A percentile compares a stretch with the other conserved stretches of the same genome.
Conservation (phyloP, 2,888 invertebrate species). For the Tachystola acroxantha region DNA sequence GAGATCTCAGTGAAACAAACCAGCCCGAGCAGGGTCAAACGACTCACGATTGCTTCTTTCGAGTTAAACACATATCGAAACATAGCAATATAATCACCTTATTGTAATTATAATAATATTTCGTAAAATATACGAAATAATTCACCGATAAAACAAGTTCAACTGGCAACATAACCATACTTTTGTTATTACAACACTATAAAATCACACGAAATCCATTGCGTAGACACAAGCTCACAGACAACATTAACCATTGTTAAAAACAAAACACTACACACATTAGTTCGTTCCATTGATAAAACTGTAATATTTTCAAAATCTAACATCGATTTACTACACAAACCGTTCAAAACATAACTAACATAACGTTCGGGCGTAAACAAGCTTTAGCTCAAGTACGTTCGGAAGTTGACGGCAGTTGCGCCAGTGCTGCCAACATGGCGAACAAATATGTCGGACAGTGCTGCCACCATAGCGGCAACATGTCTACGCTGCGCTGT, state of each 20-base stretch:
- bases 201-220: slow-evolving; percentile 19
- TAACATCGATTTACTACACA: slow-evolving; percentile 24
- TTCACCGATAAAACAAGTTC: slow-evolving; percentile 13
- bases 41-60: slow-evolving; percentile 19
- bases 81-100: neutral
- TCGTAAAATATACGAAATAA: neutral
- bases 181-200: slow-evolving; percentile 45
- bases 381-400: slow-evolving; percentile 42
- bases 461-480: neutral
- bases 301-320: slow-evolving; percentile 20
- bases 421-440: slow-evolving; percentile 36
- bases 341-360: slow-evolving; percentile 63
- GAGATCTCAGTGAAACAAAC: slow-evolving; percentile 20
- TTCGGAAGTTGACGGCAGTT: slow-evolving; percentile 44
- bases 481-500: slow-evolving; percentile 1
- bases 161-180: slow-evolving; percentile 64
- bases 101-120: slow-evolving; percentile 6
- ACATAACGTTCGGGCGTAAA: slow-evolving; percentile 54
- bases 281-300: slow-evolving; percentile 47
- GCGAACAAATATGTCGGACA: slow-evolving; percentile 27
- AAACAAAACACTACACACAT: slow-evolving; percentile 10
- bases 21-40: slow-evolving; percentile 26
- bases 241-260: slow-evolving; percentile 8
- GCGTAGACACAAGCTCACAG: slow-evolving; percentile 5
- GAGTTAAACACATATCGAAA: slow-evolving; percentile 2